These are phyloP conservation scores for Agonopterix subpropinquella DNA, from an alignment of 2,888 invertebrate species.

Conservation along the genomic window DNA sequence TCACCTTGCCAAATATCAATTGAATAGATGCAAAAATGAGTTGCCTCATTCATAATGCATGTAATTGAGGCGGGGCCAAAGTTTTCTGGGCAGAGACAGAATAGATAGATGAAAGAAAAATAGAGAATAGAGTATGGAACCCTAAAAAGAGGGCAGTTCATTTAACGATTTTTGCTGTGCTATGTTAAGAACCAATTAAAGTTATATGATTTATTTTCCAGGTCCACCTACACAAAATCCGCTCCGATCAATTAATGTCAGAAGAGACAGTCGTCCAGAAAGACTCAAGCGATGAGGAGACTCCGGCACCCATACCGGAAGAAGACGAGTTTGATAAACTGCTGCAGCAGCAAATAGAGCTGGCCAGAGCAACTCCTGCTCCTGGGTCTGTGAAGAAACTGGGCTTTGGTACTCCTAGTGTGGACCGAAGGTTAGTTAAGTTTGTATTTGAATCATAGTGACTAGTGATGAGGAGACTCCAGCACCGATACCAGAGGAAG, in stretches of 20 bases:
- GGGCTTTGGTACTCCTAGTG: conserved; percentile 20
- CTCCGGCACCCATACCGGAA: conserved; percentile 32
- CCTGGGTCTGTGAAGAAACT: conserved; percentile 38
- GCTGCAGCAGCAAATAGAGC: conserved; percentile 78
- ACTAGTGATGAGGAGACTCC: conserved; percentile 54
- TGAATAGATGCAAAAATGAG: no score
- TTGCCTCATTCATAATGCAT: no score
- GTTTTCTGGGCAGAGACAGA: no score
- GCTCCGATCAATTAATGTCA: conserved; percentile 74
- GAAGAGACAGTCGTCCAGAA: conserved; percentile 59
- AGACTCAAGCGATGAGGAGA: conserved; percentile 64
- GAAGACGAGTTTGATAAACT: conserved; percentile 80
- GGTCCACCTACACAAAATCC: conserved; percentile 80
- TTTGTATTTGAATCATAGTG: no score
- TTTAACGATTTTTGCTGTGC: no score
- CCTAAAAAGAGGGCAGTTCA: no score
- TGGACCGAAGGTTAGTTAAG: conserved; percentile 26
- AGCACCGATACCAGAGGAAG: conserved; percentile 49
- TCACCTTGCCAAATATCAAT: no score
- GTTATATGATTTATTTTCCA: conserved; percentile 31
- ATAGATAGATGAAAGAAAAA: no score
- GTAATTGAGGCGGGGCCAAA: no score
- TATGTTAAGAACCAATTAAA: background rate
- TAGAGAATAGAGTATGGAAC: no score
- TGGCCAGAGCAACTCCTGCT: conserved; percentile 64